phyloP scores from a whole-genome alignment of 2,113 vertebrate species.

The Hiodon alosoides region DNA sequence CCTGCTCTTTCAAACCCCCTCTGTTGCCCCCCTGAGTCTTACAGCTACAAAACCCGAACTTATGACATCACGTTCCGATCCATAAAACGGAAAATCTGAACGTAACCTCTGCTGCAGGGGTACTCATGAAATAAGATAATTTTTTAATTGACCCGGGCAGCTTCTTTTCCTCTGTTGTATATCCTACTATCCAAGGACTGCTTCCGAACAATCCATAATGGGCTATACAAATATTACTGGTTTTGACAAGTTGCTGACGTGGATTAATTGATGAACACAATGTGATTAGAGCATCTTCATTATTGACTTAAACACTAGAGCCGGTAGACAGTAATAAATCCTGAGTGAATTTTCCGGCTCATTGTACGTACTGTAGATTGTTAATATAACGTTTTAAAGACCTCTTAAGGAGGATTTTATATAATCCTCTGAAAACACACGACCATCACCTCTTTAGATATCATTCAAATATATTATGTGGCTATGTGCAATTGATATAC shows the following conservation, averaged over 20 bases:
- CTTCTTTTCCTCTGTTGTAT: conserved; percentile 19
- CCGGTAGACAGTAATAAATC: conserved; percentile 29
- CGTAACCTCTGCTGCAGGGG: conserved; percentile 42
- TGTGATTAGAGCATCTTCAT: conserved; percentile 29
- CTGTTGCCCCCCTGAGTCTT: conserved; percentile 76
- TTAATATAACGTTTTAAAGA: conserved; percentile 49
- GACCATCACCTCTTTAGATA: conserved; percentile 61
- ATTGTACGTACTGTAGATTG: conserved; percentile 43
- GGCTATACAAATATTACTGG: conserved; percentile 32
- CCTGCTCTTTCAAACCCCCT: conserved; percentile 90
- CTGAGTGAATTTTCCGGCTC: conserved; percentile 16
- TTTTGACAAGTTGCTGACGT: conserved; percentile 36
- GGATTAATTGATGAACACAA: conserved; percentile 16
- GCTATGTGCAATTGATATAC: conserved; percentile 87
- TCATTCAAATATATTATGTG: conserved; percentile 68
- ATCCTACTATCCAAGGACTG: conserved; percentile 35
- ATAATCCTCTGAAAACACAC: conserved; percentile 39
- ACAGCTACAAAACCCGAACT: conserved; percentile 26
- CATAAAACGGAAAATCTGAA: conserved; percentile 36
- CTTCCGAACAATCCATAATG: conserved; percentile 14
- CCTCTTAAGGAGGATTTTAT: conserved; percentile 41
- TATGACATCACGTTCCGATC: conserved; percentile 43
- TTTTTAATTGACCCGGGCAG: conserved; percentile 44
- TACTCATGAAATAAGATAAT: conserved; percentile 42
- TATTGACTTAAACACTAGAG: conserved; percentile 32